Evolutionary conservation across 2,113 vertebrate genomes (phyloP).

Genomic region (Polypterus senegalus): DNA sequence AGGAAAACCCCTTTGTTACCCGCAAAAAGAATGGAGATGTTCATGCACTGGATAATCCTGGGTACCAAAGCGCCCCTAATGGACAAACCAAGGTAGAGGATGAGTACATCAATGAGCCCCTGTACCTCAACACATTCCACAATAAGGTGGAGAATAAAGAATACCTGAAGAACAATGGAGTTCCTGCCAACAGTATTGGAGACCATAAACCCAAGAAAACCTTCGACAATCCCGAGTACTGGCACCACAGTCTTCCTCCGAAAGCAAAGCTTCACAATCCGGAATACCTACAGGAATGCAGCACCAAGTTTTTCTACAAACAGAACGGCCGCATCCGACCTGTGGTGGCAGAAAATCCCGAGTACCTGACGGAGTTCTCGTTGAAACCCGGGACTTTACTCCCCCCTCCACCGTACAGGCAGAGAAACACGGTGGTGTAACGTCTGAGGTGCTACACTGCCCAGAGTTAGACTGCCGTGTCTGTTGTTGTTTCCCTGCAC

Average conservation of each 20-base stretch:
- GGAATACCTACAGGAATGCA: conserved; percentile 79
- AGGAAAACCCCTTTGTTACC: conserved; percentile 91
- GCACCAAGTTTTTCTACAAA: conserved; percentile 87
- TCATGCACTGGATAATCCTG: conserved; percentile 82
- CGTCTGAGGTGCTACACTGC: conserved; percentile 5
- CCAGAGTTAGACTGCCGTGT: conserved; percentile 19
- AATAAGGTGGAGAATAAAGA: conserved; percentile 58
- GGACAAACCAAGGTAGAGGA: conserved; percentile 74
- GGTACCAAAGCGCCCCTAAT: conserved; percentile 70
- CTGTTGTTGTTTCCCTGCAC: conserved; percentile 21
- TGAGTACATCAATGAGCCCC: conserved; percentile 77
- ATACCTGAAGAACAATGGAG: conserved; percentile 68
- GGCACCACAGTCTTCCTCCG: conserved; percentile 88
- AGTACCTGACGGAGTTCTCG: conserved; percentile 88
- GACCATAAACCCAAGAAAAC: conserved; percentile 85
- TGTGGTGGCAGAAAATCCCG: conserved; percentile 81
- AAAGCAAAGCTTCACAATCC: conserved; percentile 70
- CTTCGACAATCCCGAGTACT: conserved; percentile 96
- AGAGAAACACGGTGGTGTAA: conserved; percentile 95
- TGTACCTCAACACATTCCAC: conserved; percentile 90
- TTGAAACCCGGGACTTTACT: conserved; percentile 78
- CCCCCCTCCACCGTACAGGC: conserved; percentile 90
- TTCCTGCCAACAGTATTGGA: conserved; percentile 35
- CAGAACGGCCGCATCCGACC: conserved; percentile 87
- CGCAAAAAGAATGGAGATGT: conserved; percentile 79